phyloP scores from a whole-genome alignment of 1,140 invertebrate genomes.

The Ceratina japonica region DNA sequence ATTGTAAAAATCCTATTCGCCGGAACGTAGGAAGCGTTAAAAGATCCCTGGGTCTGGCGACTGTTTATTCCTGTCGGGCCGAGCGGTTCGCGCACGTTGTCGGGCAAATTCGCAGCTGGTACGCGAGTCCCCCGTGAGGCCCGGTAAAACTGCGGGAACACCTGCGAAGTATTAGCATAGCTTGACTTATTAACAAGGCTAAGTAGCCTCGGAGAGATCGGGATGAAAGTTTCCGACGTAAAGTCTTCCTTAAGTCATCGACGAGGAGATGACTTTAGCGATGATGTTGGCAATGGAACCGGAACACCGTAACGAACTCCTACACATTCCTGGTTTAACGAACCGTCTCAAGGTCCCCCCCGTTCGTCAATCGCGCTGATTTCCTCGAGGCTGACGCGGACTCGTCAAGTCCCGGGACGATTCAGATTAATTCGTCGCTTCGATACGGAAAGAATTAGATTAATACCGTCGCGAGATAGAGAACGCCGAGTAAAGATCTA shows the following conservation, averaged over 20 bases:
- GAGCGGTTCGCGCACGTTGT: not conserved
- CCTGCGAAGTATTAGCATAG: conserved; percentile 55
- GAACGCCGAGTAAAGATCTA: not conserved
- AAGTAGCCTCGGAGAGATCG: conserved; percentile 42
- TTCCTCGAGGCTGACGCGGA: conserved; percentile 39
- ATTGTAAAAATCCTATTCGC: too few relatives aligned
- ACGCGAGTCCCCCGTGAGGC: not conserved
- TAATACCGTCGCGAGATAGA: not conserved
- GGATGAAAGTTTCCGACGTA: conserved; percentile 50
- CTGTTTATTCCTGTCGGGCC: not conserved
- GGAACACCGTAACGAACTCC: conserved; percentile 61
- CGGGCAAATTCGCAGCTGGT: conserved; percentile 10
- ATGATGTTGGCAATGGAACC: conserved; percentile 54
- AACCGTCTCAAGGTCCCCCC: conserved; percentile 59
- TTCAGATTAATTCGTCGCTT: not conserved
- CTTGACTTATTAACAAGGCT: conserved; percentile 56
- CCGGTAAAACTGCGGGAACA: conserved; percentile 37
- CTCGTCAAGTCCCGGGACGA: conserved; percentile 30
- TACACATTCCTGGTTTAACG: conserved; percentile 60
- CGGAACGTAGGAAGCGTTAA: too few relatives aligned
- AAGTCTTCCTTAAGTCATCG: conserved; percentile 53
- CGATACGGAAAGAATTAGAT: conserved; percentile 2
- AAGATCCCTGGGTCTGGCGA: too few relatives aligned
- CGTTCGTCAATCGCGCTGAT: conserved; percentile 35
- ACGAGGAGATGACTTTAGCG: conserved; percentile 49